Base-by-base conservation (phyloP, 2,113 vertebrate genomes). In the Hyaena hyaena region DNA sequence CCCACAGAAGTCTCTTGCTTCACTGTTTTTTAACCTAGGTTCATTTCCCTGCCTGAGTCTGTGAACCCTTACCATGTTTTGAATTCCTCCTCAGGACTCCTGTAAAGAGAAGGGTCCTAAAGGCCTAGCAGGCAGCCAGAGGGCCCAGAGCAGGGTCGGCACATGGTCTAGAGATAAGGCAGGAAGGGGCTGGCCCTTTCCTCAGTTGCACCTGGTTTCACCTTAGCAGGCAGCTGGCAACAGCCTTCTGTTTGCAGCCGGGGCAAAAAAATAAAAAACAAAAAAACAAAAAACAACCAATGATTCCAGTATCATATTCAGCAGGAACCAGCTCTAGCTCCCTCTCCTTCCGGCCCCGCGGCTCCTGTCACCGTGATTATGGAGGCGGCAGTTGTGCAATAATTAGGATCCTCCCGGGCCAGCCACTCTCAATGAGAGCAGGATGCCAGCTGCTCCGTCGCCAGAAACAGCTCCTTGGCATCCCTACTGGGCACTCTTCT, bases 401-500 rank as follows among this genome's bases (percentile, higher is more conserved):
- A 98, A 98, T 98, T 98, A 99, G 98, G 98, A 98, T 97, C 98
- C 98, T 98, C 98, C 94, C 95, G 98, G 98, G 98, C 96, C 97
- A 94, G 98, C 95, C 98, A 97, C 79, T 98, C 98, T 98, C 98
- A 87, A 65, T 76, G 82, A 98, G 97, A 95, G 94, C 96, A 77
- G 4, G 82, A 97, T 94, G 97, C 98, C 98, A 98, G 98, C 98
- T 98, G 98, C 98, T 98, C 95, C 0, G 0, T 97, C 43, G 80
- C 98, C 98, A 98, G 97, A 93, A 97, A 98, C 68, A 95, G 97
- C 98, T 98, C 98, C 95, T 96, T 98, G 98, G 98, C 98, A 97
- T 61, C 96, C 73, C 71, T 98, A 88, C 68, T n/a, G 4, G 26
- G 96, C 91, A 81, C 84, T 96, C 88, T 8, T 95, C 81, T 48